Base-by-base conservation (phyloP, 2,113 vertebrate species). In the Eretmochelys imbricata region DNA sequence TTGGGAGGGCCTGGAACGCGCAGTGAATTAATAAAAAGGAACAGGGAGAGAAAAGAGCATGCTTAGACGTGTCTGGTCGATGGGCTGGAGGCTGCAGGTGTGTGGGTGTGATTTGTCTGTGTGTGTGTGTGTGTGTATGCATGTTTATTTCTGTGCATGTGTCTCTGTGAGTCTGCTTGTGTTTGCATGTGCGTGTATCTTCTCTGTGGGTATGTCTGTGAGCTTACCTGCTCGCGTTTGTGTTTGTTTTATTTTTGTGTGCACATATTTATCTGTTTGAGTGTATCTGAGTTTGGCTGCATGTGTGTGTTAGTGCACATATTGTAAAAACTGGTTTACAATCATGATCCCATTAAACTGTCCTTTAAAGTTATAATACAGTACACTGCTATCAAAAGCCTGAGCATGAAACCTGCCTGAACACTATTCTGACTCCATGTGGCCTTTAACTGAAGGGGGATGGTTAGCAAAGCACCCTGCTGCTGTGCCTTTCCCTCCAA, bases 191-290 rank as follows among this genome's bases (percentile, higher is more conserved):
- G 72, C 10, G 84, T 72, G 78, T 31, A 55, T 51, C 35, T 42
- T 65, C 57, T 59, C 55, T 10, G 2, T 2, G 27, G 95, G 29
- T 46, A 24, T 11, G n/a, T 50, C 62, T 53, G 50, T 29, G 2
- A 86, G 16, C 83, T 59, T 50, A 42, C 0, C 0, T 46, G 48
- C 2, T 2, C 51, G 53, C 42, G 89, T 7, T 5, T 38, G 69
- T 16, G 49, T 86, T 7, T 8, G 10, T 42, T 54, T 93, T 65
- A 89, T 22, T 82, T 53, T 83, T 3, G 55, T 20, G 1, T 17
- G 25, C 4, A 1, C 0, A 0, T 10, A 24, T 69, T 62, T 27
- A 0, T 29, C 50, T 48, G 12, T 65, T 46, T 0, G 1, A 82
- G 65, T 86, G 80, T 31, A 84, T 59, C 81, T n/a, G 29, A 49